Conservation (phyloP, 2,888 invertebrate species). For the Drosophila subsilvestris region DNA sequence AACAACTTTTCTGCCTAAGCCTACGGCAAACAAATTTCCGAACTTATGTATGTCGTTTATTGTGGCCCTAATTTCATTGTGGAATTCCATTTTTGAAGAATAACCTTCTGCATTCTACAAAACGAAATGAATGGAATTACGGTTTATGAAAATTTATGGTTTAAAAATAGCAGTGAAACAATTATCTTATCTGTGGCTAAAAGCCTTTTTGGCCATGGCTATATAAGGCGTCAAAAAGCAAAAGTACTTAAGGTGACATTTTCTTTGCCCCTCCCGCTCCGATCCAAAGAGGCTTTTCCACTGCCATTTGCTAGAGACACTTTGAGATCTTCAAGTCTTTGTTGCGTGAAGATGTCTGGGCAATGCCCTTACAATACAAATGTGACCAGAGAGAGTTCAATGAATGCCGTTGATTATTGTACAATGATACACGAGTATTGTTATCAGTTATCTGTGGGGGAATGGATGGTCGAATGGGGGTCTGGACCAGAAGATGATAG, state of each 20-base stretch:
- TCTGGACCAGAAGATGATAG: background rate
- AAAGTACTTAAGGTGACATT: conserved; percentile 1
- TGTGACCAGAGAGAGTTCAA: conserved; percentile 20
- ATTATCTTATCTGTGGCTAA: conserved; percentile 57
- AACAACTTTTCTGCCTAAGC: conserved; percentile 2
- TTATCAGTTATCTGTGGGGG: conserved; percentile 18
- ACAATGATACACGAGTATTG: conserved; percentile 3
- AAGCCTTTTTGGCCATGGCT: conserved; percentile 40
- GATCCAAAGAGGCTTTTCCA: background rate
- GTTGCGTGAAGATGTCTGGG: conserved; percentile 10
- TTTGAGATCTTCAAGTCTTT: conserved; percentile 13
- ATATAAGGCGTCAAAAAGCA: conserved; percentile 23
- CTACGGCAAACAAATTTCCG: conserved; percentile 21
- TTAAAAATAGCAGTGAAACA: conserved; percentile 5
- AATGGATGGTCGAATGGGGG: background rate
- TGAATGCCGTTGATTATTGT: conserved; percentile 27
- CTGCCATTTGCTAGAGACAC: background rate
- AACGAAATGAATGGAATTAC: background rate
- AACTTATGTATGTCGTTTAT: background rate
- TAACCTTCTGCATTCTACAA: background rate
- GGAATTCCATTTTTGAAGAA: background rate
- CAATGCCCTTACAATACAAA: conserved; percentile 21
- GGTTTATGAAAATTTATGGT: background rate
- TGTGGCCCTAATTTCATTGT: background rate
- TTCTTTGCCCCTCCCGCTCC: background rate